These are phyloP conservation scores for Agelastica alni DNA, from an alignment of 2,888 invertebrate species.

Conservation along the genomic window DNA sequence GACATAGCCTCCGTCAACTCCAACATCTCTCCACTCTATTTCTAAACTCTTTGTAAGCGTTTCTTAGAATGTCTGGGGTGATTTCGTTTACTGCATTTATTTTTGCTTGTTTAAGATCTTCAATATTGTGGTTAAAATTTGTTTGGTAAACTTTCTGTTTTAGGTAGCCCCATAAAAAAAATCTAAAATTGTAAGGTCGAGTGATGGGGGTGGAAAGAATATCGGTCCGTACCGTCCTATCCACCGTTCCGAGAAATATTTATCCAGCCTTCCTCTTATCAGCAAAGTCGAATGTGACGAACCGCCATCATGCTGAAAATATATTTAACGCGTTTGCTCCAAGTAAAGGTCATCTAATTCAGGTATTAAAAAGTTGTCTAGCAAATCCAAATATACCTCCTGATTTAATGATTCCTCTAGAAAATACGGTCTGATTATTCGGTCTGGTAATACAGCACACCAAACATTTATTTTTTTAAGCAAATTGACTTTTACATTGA, in stretches of 20 bases:
- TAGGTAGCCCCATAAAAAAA: not conserved
- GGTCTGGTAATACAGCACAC: not conserved
- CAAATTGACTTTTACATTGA: not conserved
- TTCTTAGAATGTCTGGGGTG: not conserved
- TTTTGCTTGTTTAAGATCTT: not conserved
- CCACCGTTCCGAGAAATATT: not conserved
- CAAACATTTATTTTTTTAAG: not conserved
- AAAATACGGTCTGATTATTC: no score
- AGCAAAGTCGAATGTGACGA: not conserved
- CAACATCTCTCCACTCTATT: not conserved
- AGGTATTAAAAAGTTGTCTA: no score
- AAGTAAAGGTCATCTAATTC: not conserved
- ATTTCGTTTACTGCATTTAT: not conserved
- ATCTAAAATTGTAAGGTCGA: not conserved
- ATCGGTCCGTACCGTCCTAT: not conserved
- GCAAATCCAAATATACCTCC: no score
- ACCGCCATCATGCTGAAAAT: slow-evolving; percentile 1
- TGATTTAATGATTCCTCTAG: no score
- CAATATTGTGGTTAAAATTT: not conserved
- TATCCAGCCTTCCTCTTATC: not conserved
- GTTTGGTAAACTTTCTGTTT: not conserved
- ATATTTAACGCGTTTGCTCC: not conserved
- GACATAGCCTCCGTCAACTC: not conserved
- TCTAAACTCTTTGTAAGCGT: not conserved
- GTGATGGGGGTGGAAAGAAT: not conserved